phyloP scores from a whole-genome alignment of 2,888 invertebrate species.

The Ophraella communa region DNA sequence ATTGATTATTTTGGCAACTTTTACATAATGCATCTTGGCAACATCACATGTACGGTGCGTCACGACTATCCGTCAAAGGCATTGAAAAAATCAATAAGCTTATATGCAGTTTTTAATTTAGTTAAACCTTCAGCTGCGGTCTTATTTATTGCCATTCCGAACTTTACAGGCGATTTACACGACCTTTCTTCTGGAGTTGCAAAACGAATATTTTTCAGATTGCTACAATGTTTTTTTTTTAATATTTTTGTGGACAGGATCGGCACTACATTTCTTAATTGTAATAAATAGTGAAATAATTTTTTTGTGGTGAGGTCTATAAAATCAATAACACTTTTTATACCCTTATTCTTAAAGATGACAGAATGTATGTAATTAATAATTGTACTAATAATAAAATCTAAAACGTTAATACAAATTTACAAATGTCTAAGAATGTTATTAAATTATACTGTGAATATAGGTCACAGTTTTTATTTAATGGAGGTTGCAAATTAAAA shows the following conservation, averaged over 20 bases:
- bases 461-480: no score
- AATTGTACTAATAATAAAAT: no score
- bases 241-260: neutral
- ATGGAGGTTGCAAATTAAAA: no score
- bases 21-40: no score
- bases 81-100: slow-evolving; percentile 28
- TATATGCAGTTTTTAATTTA: slow-evolving; percentile 26
- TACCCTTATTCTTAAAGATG: no score
- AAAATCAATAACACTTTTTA: no score
- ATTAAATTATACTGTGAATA: no score
- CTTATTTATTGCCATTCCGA: slow-evolving; percentile 24
- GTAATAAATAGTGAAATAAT: neutral
- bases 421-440: no score
- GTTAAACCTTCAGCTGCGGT: slow-evolving; percentile 19
- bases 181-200: neutral
- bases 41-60: neutral
- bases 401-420: no score
- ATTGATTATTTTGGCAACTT: no score
- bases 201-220: slow-evolving; percentile 8
- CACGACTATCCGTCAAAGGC: slow-evolving; percentile 23
- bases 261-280: neutral
- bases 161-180: slow-evolving; percentile 26
- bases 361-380: no score
- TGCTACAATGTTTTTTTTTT: neutral
- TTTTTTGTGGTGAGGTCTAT: no score